Evolutionary conservation across 2,888 invertebrate genomes (phyloP).

Genomic region (Leptura quadrifasciata): DNA sequence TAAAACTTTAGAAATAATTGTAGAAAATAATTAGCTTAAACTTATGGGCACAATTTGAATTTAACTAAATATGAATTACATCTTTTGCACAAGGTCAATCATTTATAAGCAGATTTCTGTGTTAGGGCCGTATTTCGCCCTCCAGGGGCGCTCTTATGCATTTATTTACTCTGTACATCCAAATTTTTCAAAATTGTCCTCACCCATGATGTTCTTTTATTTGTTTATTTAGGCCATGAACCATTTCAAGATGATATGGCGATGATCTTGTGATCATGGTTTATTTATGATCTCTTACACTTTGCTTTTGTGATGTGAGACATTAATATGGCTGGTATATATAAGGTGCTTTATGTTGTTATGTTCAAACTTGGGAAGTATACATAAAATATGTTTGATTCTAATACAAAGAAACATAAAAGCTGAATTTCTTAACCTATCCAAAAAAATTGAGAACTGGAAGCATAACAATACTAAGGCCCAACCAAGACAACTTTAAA

Average conservation of each 20-base stretch:
- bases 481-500: too few species aligned
- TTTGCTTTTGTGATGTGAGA: too few species aligned
- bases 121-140: constrained; percentile 28
- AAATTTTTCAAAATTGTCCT: constrained; percentile 19
- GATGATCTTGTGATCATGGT: neutral
- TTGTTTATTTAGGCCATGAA: neutral
- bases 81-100: constrained; percentile 65
- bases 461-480: too few species aligned
- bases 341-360: too few species aligned
- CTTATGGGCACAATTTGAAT: constrained; percentile 75
- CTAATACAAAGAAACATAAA: too few species aligned
- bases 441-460: too few species aligned
- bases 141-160: neutral
- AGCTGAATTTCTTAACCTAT: too few species aligned
- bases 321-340: too few species aligned
- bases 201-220: neutral
- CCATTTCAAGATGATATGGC: neutral
- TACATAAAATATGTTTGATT: too few species aligned
- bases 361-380: too few species aligned
- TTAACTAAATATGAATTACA: constrained; percentile 67
- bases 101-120: constrained; percentile 38
- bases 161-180: constrained; percentile 32
- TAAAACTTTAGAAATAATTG: constrained; percentile 67
- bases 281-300: too few species aligned
- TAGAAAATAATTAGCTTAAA: constrained; percentile 73